These are phyloP conservation scores for Lepidiolamprologus cunningtoni DNA, from an alignment of 2,113 vertebrate species.

Conservation along the genomic window DNA sequence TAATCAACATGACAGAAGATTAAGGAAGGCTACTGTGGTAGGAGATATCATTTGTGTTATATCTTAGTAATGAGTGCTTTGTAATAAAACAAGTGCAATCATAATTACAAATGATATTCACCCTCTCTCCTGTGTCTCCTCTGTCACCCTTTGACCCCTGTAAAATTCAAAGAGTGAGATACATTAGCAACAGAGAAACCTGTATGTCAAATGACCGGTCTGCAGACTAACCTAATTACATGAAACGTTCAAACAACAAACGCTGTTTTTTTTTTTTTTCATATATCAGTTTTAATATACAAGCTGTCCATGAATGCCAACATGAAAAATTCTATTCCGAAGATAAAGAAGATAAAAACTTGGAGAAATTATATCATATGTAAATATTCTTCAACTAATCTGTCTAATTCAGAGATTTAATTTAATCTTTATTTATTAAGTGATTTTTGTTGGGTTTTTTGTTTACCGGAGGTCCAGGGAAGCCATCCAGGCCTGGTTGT, in stretches of 20 bases:
- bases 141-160: conserved; percentile 83
- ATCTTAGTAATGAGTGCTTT: not conserved
- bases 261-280: not conserved
- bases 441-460: rapidly evolving
- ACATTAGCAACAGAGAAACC: not conserved
- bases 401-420: not conserved
- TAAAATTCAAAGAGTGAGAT: not conserved
- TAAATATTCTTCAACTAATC: not conserved
- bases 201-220: not conserved
- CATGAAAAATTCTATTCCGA: not conserved
- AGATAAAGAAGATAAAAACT: not conserved
- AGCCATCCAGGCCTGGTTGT: conserved; percentile 80
- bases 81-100: not conserved
- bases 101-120: conserved; percentile 52
- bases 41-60: not conserved
- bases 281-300: not conserved
- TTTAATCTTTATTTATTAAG: not conserved
- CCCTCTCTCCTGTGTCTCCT: conserved; percentile 79
- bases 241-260: not conserved
- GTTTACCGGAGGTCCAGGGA: conserved; percentile 79
- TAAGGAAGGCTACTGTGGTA: not conserved
- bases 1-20: not conserved
- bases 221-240: not conserved
- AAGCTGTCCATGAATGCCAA: not conserved
- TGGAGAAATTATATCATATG: not conserved